Base-by-base conservation (phyloP, 2,888 invertebrate species). In the Spilarctia lutea region DNA sequence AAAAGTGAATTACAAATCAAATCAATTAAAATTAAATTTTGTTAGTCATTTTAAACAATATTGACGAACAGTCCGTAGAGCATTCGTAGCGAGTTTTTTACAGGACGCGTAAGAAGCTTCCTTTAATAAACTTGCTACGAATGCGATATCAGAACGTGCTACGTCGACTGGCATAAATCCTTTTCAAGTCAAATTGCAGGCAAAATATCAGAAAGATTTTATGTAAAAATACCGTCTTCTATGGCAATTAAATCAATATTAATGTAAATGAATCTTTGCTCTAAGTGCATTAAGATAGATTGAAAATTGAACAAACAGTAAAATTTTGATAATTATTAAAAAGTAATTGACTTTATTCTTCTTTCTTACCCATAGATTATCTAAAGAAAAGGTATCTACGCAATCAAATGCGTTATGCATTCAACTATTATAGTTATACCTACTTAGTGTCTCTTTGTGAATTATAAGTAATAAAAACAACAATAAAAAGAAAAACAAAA, bases 401-500 rank as follows among this genome's bases (percentile, higher is more conserved):
- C 4, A 52, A 24, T 24, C 24, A 67, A 66, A 42, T 67, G 16
- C 7, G 27, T 11, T 3, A 20, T 39, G 7, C 18, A 20, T 27
- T 27, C 45, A 18, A 42, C 27, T 45, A 7, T 30, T 45, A 30
- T 3, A 68, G 24, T 11, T 48, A 48, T 20, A 68, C 11, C 8
- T 67, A 63, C 20, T 30, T 20, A 30, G 16, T 30, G 18, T 67
- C 20, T 10, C 0, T 45, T 16, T 18, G 4, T 45, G 11, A 30
- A 45, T 8, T 10, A 2, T 27, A 68, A 8, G 13, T 16, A 56
- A 56, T 13, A n/a, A 56, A 20, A 69, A 33, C 10, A 69, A 10
- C 8, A 52, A 11, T 72, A 70, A 71, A 30, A 39, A 56, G 67
- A 73, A 39, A 78, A 78, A 76, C 72, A 75, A 75, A 81, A 71